Percentiles rank a stretch among this genome's conserved stretches.
These are phyloP conservation scores for human DNA, from an alignment of 2,113 vertebrate species.

Conservation along the genomic window DNA sequence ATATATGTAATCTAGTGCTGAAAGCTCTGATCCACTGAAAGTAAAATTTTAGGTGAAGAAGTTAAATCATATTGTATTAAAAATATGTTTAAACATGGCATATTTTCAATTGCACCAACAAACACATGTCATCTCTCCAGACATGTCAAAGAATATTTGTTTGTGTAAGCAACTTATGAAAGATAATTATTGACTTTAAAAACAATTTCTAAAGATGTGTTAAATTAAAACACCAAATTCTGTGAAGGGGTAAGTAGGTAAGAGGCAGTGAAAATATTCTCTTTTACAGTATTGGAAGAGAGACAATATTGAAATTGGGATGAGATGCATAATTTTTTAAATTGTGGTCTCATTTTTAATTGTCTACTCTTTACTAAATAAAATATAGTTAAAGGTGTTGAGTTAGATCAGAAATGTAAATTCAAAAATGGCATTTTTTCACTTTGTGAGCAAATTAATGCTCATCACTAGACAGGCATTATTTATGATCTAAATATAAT, in stretches of 20 bases:
- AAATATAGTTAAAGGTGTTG: neutral
- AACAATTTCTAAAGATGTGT: neutral
- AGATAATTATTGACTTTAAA: neutral
- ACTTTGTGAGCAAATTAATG: neutral
- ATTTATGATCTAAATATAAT: neutral
- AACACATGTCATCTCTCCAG: neutral
- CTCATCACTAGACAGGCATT: neutral
- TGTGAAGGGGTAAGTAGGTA: accelerated
- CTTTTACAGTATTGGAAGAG: neutral
- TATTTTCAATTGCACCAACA: neutral
- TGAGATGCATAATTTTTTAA: neutral
- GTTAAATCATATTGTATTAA: neutral
- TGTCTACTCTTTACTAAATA: neutral
- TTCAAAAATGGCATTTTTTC: neutral
- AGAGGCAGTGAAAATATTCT: neutral
- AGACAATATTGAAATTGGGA: neutral
- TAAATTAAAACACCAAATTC: neutral
- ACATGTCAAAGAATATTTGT: neutral
- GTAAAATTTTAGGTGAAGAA: neutral
- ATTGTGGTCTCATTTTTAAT: neutral
- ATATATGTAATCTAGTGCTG: neutral
- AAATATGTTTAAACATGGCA: neutral
- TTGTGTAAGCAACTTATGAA: neutral
- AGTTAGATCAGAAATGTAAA: neutral
- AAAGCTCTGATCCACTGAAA: neutral